These are phyloP conservation scores for Peromyscus melanophrys DNA, from an alignment of 2,797 vertebrate species.

Conservation along the genomic window DNA sequence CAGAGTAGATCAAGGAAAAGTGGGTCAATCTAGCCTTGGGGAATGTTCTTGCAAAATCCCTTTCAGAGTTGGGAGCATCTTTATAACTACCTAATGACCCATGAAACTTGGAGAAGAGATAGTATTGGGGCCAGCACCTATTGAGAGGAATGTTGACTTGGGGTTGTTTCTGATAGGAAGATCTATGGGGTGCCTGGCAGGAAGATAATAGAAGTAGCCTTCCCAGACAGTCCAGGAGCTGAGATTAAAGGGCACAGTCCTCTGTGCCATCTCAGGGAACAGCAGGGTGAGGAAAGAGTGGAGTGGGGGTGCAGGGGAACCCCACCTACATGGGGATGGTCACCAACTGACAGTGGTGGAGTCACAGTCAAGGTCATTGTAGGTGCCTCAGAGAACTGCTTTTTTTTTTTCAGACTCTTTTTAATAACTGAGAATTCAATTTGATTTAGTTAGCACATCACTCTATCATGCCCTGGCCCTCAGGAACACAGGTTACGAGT, in stretches of 20 bases:
- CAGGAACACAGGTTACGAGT: not conserved
- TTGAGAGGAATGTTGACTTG: not conserved
- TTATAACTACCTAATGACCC: constrained; percentile 23
- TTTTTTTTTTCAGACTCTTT: not conserved
- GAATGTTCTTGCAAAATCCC: not conserved
- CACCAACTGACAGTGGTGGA: not conserved
- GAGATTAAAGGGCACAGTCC: not conserved
- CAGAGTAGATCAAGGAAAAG: not conserved
- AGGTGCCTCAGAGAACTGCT: not conserved
- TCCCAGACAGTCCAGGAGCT: not conserved
- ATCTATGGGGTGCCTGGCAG: not conserved
- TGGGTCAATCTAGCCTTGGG: not conserved
- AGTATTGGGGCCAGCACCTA: not conserved
- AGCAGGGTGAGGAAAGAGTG: not conserved
- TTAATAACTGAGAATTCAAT: not conserved
- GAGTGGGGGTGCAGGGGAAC: too few species aligned
- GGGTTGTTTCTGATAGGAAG: not conserved
- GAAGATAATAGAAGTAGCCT: not conserved
- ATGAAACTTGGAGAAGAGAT: not conserved
- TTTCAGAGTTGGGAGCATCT: not conserved
- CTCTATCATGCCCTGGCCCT: not conserved
- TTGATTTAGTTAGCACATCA: not conserved
- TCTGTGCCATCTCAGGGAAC: not conserved
- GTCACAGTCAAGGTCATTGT: not conserved
- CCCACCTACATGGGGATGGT: not conserved